These are phyloP conservation scores for Centruroides sculpturatus DNA, from an alignment of 1,140 invertebrate species.

Conservation along the genomic window DNA sequence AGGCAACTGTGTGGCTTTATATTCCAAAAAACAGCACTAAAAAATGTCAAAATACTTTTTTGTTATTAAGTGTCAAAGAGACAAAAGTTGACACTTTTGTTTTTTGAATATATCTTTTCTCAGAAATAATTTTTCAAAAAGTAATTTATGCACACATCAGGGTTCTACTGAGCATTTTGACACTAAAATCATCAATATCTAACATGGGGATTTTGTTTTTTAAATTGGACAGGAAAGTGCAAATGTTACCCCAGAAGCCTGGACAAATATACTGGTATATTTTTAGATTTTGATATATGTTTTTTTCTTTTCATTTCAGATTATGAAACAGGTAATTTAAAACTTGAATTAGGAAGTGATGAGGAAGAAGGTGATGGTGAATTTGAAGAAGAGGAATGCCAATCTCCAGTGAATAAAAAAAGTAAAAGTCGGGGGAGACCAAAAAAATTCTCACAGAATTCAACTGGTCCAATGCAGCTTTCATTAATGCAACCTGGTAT, in stretches of 20 bases:
- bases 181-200: no score
- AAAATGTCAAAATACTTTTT: no score
- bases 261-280: background rate
- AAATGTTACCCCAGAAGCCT: background rate
- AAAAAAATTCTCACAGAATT: background rate
- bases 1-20: no score
- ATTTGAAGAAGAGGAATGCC: conserved; percentile 1
- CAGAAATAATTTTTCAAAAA: no score
- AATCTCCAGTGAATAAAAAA: conserved; percentile 2
- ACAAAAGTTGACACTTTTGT: no score
- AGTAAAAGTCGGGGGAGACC: conserved; percentile 9
- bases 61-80: no score
- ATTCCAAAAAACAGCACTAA: no score
- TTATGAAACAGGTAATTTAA: conserved; percentile 17
- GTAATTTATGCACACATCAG: no score
- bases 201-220: no score
- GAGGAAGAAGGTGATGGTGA: conserved; percentile 5
- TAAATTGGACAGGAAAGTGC: no score
- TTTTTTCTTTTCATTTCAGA: conserved; percentile 10
- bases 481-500: background rate
- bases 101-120: no score
- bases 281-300: background rate
- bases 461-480: background rate
- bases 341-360: conserved; percentile 14
- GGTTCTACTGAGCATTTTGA: no score